These are phyloP conservation scores for Caranx melampygus DNA, from an alignment of 2,113 vertebrate species.

Conservation along the genomic window DNA sequence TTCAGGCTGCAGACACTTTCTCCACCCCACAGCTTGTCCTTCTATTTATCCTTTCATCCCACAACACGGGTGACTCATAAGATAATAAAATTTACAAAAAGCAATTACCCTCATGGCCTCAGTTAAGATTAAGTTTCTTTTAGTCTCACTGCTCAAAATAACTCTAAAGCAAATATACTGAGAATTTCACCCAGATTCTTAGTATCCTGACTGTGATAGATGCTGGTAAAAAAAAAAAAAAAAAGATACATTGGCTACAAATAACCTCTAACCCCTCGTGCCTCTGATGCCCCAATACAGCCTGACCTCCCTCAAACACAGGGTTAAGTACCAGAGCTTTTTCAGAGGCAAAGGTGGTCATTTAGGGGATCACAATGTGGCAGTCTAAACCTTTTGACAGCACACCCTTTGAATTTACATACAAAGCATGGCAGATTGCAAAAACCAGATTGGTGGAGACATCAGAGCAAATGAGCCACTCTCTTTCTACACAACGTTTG, in stretches of 20 bases:
- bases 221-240: not conserved
- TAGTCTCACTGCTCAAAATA: not conserved
- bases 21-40: not conserved
- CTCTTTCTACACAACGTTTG: not conserved
- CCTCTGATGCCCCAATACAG: slow-evolving; percentile 45
- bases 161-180: not conserved
- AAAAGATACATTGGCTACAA: slow-evolving; percentile 28
- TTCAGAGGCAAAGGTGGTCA: slow-evolving; percentile 9
- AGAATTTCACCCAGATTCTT: slow-evolving; percentile 3
- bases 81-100: not conserved
- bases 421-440: slow-evolving; percentile 13
- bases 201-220: slow-evolving; percentile 24
- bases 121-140: not conserved
- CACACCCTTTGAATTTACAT: slow-evolving; percentile 4
- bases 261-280: slow-evolving; percentile 39
- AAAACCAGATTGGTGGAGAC: not conserved
- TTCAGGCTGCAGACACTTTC: not conserved
- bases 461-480: not conserved
- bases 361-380: slow-evolving; percentile 1
- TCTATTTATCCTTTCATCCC: not conserved
- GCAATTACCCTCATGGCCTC: not conserved
- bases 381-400: slow-evolving; percentile 17
- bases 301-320: slow-evolving; percentile 47
- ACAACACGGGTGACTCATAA: not conserved
- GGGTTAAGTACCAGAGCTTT: slow-evolving; percentile 33